Percentiles rank a stretch among this genome's conserved stretches.
phyloP scores from a whole-genome alignment of 2,797 vertebrate species.

The Glyptemys insculpta region DNA sequence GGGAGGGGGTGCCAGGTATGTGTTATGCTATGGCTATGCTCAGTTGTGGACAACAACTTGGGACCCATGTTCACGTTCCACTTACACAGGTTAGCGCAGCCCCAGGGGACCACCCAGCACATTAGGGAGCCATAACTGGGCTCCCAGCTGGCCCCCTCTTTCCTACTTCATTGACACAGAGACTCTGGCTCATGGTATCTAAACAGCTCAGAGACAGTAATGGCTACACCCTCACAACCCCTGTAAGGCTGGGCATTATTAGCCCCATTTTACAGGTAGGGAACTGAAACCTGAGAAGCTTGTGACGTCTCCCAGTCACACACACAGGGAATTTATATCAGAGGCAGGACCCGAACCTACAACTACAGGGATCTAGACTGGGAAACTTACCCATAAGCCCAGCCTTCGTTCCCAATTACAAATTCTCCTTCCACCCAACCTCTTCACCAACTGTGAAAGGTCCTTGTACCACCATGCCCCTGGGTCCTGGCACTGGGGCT shows the following conservation, averaged over 20 bases:
- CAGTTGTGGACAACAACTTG: neutral
- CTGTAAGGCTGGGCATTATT: neutral
- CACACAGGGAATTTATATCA: accelerated
- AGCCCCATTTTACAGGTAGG: neutral
- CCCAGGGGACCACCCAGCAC: accelerated
- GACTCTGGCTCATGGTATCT: neutral
- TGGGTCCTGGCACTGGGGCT: neutral
- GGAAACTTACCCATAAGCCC: too few species aligned
- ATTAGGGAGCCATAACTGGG: neutral
- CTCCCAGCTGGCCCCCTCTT: neutral
- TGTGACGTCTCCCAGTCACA: neutral
- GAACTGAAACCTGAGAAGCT: neutral
- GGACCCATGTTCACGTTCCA: neutral
- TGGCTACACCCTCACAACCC: neutral
- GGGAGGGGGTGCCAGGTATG: neutral
- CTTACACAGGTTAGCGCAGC: neutral
- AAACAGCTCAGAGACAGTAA: neutral
- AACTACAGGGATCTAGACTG: neutral
- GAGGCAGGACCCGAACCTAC: neutral
- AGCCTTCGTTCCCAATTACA: neutral
- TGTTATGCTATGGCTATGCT: neutral
- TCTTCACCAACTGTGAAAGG: neutral
- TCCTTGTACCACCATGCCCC: neutral
- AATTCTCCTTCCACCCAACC: neutral
- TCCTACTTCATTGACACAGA: neutral